phyloP scores from a whole-genome alignment of 2,888 invertebrate species.

The Volucella zonaria region DNA sequence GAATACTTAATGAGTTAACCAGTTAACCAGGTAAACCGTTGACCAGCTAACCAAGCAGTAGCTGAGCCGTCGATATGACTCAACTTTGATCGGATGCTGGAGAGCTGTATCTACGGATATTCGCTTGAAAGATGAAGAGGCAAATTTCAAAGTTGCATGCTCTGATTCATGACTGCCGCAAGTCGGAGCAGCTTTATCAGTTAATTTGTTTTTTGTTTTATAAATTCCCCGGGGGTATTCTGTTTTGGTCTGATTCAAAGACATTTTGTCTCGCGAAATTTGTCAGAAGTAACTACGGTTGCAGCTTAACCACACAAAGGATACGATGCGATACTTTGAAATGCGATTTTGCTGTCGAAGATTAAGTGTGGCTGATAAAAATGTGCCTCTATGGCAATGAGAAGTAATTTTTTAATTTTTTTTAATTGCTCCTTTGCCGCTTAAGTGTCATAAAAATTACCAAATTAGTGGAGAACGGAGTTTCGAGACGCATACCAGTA shows the following conservation, averaged over 20 bases:
- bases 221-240: constrained; percentile 2
- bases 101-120: background rate
- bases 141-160: background rate
- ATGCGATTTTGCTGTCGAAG: constrained; percentile 39
- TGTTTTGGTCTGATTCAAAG: constrained; percentile 10
- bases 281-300: background rate
- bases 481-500: constrained; percentile 16
- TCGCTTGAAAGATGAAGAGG: constrained; percentile 17
- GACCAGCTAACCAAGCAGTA: too few species aligned
- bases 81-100: constrained; percentile 22
- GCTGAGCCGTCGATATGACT: background rate
- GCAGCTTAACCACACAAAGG: background rate
- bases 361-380: constrained; percentile 42
- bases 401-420: constrained; percentile 37
- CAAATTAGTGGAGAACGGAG: background rate
- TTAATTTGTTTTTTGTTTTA: background rate
- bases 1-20: constrained; percentile 8
- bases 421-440: constrained; percentile 48
- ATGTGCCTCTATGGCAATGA: constrained; percentile 7
- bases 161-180: constrained; percentile 7
- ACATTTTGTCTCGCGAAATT: background rate
- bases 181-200: background rate
- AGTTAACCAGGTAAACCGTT: background rate
- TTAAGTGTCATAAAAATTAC: constrained; percentile 27
- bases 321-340: constrained; percentile 2